Base-by-base conservation (phyloP, 2,113 vertebrate genomes). In the Noturus placidus region DNA sequence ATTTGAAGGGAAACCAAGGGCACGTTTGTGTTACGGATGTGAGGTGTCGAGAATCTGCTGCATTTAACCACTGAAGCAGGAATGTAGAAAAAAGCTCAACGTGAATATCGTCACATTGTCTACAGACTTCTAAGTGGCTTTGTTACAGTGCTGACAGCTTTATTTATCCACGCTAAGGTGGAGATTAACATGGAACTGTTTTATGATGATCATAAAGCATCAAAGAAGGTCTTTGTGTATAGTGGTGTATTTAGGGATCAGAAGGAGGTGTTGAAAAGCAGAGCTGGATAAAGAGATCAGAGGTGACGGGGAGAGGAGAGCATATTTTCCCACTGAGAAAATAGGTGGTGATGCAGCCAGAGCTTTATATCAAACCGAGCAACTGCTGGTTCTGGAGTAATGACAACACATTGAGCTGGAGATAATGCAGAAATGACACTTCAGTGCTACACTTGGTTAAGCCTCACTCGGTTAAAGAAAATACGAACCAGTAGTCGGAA, bases 261-360 rank as follows among this genome's bases (percentile, higher is more conserved):
- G 50, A 85, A 19, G 63, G 17, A 76, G 25, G 42, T 54, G 57
- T 35, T 38, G 67, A 85, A 61, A 76, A 52, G 74, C 76, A 56
- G 84, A 85, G 67, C 27, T 63, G 82, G 76, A 90, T 52, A 63
- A 76, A 79, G 69, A 76, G 76, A 87, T 89, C 52, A 88, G 79
- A 86, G 65, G 69, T 38, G 74, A 35, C 25, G 84, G 38, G 67
- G 50, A 50, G 57, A 38, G 52, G 67, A 76, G 25, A 35, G 81
- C 52, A 10, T 80, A 30, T 83, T 61, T 72, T 86, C 52, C 63
- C n/a, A 33, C 15, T 74, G 70, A 72, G 78, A 50, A 72, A 54
- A 77, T 27, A 90, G 90, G 82, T 83, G 61, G 42, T 46, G 54
- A 38, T 57, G 67, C n/a, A 69, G 69, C 69, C 52, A 72, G 86